Percentiles rank a stretch among this genome's conserved stretches.
These are phyloP conservation scores for Pseudochaenichthys georgianus DNA, from an alignment of 2,797 vertebrate genomes.

Conservation along the genomic window DNA sequence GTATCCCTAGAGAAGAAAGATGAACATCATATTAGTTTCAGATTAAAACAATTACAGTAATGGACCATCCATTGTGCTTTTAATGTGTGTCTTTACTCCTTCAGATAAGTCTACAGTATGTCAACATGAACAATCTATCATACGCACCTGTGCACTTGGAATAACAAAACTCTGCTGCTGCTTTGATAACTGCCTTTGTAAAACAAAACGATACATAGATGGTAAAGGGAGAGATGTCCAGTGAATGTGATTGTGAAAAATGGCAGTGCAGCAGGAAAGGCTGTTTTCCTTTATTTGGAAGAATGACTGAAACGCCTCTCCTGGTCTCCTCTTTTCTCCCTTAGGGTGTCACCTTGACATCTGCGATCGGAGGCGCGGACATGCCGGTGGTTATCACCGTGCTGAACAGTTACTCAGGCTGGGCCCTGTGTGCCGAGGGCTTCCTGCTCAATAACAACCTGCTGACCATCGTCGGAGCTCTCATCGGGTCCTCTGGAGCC, in stretches of 20 bases:
- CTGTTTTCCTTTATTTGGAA: background rate
- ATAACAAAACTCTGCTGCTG: background rate
- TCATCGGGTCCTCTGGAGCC: constrained; percentile 84
- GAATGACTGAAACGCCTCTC: background rate
- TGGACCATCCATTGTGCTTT: constrained; percentile 19
- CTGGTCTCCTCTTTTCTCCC: constrained; percentile 4
- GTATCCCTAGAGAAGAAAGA: constrained; percentile 3
- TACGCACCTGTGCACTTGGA: constrained; percentile 4
- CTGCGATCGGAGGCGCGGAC: constrained; percentile 88
- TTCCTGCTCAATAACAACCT: constrained; percentile 86
- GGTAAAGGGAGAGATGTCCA: constrained; percentile 20
- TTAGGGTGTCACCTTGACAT: constrained; percentile 86
- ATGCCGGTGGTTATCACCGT: constrained; percentile 89
- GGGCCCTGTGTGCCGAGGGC: constrained; percentile 87
- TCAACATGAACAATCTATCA: constrained; percentile 2
- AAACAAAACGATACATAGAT: constrained; percentile 35
- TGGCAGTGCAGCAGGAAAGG: constrained; percentile 4
- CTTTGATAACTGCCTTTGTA: constrained; percentile 44
- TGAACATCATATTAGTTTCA: constrained; percentile 31
- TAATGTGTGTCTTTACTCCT: background rate
- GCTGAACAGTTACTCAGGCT: constrained; percentile 87
- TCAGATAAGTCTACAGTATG: constrained; percentile 12
- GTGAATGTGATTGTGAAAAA: constrained; percentile 49
- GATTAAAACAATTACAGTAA: constrained; percentile 4
- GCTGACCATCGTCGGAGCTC: constrained; percentile 82